phyloP scores from a whole-genome alignment of 2,888 invertebrate genomes.

The Plusia festucae region DNA sequence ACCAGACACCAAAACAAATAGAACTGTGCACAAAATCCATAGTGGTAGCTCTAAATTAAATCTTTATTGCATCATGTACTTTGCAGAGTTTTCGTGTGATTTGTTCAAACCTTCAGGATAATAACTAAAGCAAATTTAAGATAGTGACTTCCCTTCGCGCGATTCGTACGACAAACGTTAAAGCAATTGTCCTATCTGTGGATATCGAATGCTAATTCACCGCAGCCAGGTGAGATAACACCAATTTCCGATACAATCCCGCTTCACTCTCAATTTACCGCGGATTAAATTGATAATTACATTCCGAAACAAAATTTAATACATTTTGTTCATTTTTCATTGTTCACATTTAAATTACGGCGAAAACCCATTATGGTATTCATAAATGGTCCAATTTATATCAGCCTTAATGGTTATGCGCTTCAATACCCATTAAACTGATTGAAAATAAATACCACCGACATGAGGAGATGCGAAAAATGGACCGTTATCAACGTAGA shows the following conservation, averaged over 20 bases:
- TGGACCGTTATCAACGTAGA: slow-evolving; percentile 7
- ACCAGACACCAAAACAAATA: background rate
- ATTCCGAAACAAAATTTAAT: slow-evolving; percentile 35
- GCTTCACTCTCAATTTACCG: slow-evolving; percentile 29
- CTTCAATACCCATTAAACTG: slow-evolving; percentile 41
- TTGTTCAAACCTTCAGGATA: too few relatives aligned
- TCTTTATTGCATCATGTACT: background rate
- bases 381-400: slow-evolving; percentile 48
- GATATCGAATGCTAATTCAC: slow-evolving; percentile 7
- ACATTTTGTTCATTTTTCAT: slow-evolving; percentile 32
- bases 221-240: slow-evolving; percentile 11
- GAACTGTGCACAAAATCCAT: background rate
- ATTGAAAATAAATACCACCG: slow-evolving; percentile 48
- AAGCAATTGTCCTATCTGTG: background rate
- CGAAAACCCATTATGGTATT: slow-evolving; percentile 34
- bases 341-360: slow-evolving; percentile 19
- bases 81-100: background rate
- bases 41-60: background rate
- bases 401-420: slow-evolving; percentile 32
- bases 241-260: slow-evolving; percentile 25
- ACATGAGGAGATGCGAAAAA: slow-evolving; percentile 12
- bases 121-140: too few relatives aligned
- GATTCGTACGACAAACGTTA: background rate
- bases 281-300: slow-evolving; percentile 48
- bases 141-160: too few relatives aligned